phyloP scores from a whole-genome alignment of 2,888 invertebrate genomes.

The Deroplatys truncata region DNA sequence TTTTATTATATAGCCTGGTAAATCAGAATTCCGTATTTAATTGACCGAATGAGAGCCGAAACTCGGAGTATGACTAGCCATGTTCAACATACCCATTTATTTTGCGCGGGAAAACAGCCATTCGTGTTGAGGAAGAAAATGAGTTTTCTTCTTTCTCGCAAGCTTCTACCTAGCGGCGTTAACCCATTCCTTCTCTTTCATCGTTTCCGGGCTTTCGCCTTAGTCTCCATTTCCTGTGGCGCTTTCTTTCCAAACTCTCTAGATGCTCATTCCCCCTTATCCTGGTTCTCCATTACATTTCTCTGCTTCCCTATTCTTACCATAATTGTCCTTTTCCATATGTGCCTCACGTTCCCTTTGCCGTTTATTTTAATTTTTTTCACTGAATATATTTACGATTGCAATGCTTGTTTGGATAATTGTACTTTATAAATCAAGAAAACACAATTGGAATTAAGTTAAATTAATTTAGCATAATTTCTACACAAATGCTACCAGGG shows the following conservation, averaged over 20 bases:
- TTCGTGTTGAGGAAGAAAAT: too few species aligned
- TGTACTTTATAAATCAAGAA: too few species aligned
- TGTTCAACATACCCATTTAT: background rate
- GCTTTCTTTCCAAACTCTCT: background rate
- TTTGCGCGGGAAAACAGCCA: background rate
- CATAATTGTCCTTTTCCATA: background rate
- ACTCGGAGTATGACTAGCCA: background rate
- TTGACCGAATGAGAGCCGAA: too few species aligned
- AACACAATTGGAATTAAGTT: too few species aligned
- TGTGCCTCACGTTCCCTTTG: background rate
- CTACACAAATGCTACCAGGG: too few species aligned
- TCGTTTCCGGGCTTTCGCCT: background rate
- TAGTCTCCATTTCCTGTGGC: background rate
- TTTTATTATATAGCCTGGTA: too few species aligned
- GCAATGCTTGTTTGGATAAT: too few species aligned
- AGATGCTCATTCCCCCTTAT: background rate
- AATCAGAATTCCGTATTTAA: too few species aligned
- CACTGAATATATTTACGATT: too few species aligned
- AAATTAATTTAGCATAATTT: too few species aligned
- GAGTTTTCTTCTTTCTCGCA: background rate
- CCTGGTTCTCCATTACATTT: too few species aligned
- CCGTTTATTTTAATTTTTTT: background rate
- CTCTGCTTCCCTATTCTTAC: background rate
- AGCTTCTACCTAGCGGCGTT: background rate
- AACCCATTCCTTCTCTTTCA: background rate